A percentile compares a stretch with the other conserved stretches of the same genome.
These are phyloP conservation scores for Fragum fragum DNA, from an alignment of 2,888 invertebrate species.

Conservation along the genomic window DNA sequence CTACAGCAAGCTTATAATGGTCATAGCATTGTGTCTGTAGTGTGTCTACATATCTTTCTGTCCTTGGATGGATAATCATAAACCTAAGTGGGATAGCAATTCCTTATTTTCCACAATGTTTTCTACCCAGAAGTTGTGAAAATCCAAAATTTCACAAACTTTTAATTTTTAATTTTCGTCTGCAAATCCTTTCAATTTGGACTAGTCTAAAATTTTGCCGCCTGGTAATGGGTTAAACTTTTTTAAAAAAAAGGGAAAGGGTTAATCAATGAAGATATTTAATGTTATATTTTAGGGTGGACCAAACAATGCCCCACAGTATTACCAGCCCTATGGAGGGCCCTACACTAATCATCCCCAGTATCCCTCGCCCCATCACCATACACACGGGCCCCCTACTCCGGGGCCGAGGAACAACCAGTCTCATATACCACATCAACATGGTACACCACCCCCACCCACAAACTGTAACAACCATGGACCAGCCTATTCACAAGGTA, in stretches of 20 bases:
- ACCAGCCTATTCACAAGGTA: slow-evolving; percentile 73
- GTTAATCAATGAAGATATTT: too few relatives aligned
- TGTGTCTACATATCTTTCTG: too few relatives aligned
- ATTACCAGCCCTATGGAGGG: slow-evolving; percentile 90
- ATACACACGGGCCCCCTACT: slow-evolving; percentile 83
- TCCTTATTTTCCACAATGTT: too few relatives aligned
- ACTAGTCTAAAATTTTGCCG: background rate
- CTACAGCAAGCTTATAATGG: too few relatives aligned
- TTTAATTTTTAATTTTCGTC: too few relatives aligned
- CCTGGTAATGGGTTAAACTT: background rate
- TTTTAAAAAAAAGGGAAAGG: background rate
- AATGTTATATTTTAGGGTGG: slow-evolving; percentile 81
- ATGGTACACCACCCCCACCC: slow-evolving; percentile 76
- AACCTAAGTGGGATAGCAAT: too few relatives aligned
- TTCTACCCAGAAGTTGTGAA: too few relatives aligned
- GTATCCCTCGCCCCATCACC: slow-evolving; percentile 53
- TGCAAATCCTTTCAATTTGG: slow-evolving; percentile 1
- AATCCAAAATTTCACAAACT: too few relatives aligned
- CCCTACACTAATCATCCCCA: slow-evolving; percentile 73
- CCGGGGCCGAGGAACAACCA: slow-evolving; percentile 88
- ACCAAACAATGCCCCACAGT: slow-evolving; percentile 88
- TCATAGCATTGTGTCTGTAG: too few relatives aligned
- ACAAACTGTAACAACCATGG: slow-evolving; percentile 76
- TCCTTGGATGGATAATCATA: too few relatives aligned
- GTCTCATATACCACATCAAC: slow-evolving; percentile 86